Percentiles rank a stretch among this genome's conserved stretches.
Conservation (phyloP, 2,113 vertebrate genomes). For the Scomber scombrus region DNA sequence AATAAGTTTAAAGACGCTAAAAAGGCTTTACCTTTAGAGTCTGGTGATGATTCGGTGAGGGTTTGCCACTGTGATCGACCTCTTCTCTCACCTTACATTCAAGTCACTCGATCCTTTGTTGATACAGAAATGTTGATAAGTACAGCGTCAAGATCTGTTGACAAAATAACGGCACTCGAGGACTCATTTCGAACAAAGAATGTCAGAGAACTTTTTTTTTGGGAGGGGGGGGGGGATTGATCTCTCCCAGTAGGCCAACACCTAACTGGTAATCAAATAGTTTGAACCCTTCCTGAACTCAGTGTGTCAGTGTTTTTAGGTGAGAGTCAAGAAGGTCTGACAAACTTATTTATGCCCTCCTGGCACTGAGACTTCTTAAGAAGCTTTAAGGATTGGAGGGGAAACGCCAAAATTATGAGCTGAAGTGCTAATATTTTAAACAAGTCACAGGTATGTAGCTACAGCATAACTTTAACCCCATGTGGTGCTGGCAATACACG, state of each 20-base stretch:
- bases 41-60: neutral
- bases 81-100: neutral
- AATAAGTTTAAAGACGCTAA: no score
- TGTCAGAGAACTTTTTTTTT: neutral
- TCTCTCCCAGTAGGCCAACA: neutral
- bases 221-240: neutral
- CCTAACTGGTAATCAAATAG: slow-evolving; percentile 28
- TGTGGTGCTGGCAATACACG: no score
- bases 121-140: neutral
- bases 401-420: neutral
- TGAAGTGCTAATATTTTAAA: no score
- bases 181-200: neutral
- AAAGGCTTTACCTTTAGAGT: no score
- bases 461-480: no score
- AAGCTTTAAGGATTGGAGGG: neutral
- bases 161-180: neutral
- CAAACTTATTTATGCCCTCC: neutral
- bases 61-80: neutral
- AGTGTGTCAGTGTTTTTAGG: neutral
- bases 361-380: neutral
- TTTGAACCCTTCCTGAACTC: slow-evolving; percentile 32
- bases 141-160: neutral
- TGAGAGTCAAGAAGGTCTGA: neutral
- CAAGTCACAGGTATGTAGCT: no score
- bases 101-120: neutral